phyloP scores from a whole-genome alignment of 2,113 vertebrate genomes.

The Natator depressus region DNA sequence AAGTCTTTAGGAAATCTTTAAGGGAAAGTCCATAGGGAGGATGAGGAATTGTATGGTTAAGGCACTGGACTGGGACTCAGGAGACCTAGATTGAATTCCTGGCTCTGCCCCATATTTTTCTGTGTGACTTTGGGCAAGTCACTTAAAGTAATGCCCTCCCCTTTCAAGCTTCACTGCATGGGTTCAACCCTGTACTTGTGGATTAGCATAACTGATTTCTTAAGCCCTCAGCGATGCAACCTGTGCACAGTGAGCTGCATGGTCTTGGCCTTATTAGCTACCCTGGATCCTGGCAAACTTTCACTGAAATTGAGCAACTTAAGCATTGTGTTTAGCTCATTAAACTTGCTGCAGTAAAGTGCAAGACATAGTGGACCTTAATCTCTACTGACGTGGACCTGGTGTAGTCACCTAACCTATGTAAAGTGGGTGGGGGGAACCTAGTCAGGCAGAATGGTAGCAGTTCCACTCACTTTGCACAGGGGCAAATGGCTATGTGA shows the following conservation, averaged over 20 bases:
- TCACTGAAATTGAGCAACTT: neutral
- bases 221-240: neutral
- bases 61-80: neutral
- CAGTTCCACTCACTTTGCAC: conserved; percentile 6
- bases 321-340: neutral
- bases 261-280: neutral
- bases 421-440: neutral
- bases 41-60: neutral
- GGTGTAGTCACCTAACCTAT: neutral
- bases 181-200: neutral
- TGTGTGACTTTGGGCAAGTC: neutral
- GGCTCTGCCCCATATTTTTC: neutral
- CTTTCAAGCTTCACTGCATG: neutral
- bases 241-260: neutral
- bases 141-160: neutral
- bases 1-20: neutral
- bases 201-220: neutral
- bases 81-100: neutral
- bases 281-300: neutral
- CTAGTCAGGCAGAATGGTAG: neutral
- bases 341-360: neutral
- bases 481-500: neutral
- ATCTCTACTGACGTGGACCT: neutral
- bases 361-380: neutral
- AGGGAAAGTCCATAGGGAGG: neutral